phyloP scores from a whole-genome alignment of 2,888 invertebrate genomes.

The Lathronympha strigana region DNA sequence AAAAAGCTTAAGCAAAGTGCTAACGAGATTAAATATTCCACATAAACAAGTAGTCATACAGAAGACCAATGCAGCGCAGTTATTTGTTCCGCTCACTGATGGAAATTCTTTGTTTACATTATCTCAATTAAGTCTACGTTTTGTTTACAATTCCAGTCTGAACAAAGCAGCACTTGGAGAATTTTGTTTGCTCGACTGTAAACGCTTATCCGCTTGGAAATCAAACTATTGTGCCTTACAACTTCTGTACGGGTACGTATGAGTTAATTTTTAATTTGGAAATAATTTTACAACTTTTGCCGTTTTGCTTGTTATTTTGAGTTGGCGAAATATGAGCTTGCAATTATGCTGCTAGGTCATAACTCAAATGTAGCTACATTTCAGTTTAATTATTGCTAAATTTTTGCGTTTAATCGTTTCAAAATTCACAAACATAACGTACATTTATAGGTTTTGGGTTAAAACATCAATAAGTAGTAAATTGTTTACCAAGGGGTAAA shows the following conservation, averaged over 20 bases:
- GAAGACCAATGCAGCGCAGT: conserved; percentile 52
- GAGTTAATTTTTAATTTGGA: conserved; percentile 10
- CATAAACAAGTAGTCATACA: conserved; percentile 46
- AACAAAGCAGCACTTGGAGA: conserved; percentile 69
- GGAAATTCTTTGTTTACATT: conserved; percentile 76
- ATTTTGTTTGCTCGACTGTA: conserved; percentile 62
- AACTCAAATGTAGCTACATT: too few species aligned
- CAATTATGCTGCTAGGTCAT: too few species aligned
- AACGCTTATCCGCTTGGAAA: conserved; percentile 40
- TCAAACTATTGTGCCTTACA: conserved; percentile 40
- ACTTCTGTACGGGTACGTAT: conserved; percentile 10
- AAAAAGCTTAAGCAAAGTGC: conserved; percentile 25
- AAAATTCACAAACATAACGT: too few species aligned
- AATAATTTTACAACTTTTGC: background rate
- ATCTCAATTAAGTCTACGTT: conserved; percentile 81
- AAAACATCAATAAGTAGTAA: too few species aligned
- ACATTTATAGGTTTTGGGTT: too few species aligned
- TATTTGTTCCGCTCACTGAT: conserved; percentile 65
- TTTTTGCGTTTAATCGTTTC: too few species aligned
- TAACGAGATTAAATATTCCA: conserved; percentile 35
- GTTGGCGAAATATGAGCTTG: background rate
- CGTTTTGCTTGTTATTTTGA: background rate
- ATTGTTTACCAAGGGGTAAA: too few species aligned
- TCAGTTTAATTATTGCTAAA: too few species aligned
- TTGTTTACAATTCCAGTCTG: conserved; percentile 66